These are phyloP conservation scores for Sinocyclocheilus anophthalmus DNA, from an alignment of 2,113 vertebrate species.

Conservation along the genomic window DNA sequence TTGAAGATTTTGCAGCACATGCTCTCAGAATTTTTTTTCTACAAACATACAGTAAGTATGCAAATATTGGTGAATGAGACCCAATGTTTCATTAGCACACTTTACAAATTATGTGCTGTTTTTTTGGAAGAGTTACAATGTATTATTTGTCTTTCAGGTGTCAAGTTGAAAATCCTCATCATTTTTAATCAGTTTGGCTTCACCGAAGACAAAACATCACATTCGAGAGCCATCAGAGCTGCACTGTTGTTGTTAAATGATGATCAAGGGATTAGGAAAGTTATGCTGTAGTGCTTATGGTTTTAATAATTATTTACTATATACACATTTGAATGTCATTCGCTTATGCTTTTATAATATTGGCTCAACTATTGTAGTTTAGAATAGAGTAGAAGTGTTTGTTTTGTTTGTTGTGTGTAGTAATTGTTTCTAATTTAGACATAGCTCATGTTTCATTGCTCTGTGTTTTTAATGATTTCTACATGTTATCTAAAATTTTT, in stretches of 20 bases:
- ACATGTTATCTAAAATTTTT: background rate
- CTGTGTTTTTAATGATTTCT: constrained; percentile 1
- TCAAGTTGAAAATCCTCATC: background rate
- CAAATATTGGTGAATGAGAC: constrained; percentile 23
- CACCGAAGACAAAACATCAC: background rate
- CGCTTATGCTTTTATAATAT: background rate
- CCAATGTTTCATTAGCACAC: background rate
- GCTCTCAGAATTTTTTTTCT: background rate
- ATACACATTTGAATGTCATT: constrained; percentile 25
- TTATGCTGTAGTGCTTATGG: background rate
- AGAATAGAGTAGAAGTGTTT: background rate
- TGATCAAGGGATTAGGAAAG: background rate
- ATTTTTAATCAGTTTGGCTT: background rate
- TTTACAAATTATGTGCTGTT: background rate
- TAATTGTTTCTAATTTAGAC: background rate
- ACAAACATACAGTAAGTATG: constrained; percentile 10
- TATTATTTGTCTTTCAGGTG: background rate
- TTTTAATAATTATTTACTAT: background rate
- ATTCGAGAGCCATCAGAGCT: background rate
- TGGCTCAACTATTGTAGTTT: background rate
- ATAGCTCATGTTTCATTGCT: background rate
- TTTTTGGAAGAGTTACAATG: background rate
- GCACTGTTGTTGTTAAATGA: background rate
- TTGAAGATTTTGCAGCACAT: background rate
- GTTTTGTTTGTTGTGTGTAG: too few relatives aligned